A percentile compares a stretch with the other conserved stretches of the same genome.
Evolutionary conservation across 2,888 invertebrate genomes (phyloP).

Genomic region (Latrodectus hesperus): DNA sequence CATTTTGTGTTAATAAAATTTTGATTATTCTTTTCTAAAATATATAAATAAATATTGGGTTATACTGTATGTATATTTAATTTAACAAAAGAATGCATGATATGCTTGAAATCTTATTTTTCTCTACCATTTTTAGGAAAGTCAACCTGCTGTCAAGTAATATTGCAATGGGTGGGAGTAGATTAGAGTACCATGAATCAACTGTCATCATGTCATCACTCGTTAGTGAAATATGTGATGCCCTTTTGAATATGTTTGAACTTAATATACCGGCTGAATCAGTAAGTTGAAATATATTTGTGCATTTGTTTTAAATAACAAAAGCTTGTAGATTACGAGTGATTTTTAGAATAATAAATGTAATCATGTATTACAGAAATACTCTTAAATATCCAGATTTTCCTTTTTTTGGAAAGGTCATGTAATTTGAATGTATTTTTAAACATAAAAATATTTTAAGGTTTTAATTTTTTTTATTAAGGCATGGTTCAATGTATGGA

Average conservation of each 20-base stretch:
- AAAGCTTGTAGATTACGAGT: too few relatives aligned
- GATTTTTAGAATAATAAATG: too few relatives aligned
- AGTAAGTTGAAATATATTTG: conserved; percentile 81
- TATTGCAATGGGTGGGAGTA: conserved; percentile 37
- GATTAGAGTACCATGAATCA: conserved; percentile 28
- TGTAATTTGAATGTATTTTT: too few relatives aligned
- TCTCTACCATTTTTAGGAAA: conserved; percentile 63
- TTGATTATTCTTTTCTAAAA: background rate
- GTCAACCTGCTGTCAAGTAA: conserved; percentile 70
- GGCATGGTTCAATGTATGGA: too few relatives aligned
- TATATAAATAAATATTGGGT: background rate
- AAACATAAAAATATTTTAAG: too few relatives aligned
- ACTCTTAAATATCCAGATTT: too few relatives aligned
- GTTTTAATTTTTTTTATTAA: too few relatives aligned
- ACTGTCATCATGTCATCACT: conserved; percentile 85
- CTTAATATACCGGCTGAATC: conserved; percentile 85
- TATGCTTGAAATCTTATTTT: background rate
- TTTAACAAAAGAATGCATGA: too few relatives aligned
- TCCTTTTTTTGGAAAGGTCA: too few relatives aligned
- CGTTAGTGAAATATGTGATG: conserved; percentile 88
- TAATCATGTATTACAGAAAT: too few relatives aligned
- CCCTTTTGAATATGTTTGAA: conserved; percentile 84
- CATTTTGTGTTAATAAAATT: background rate
- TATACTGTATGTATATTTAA: conserved; percentile 32
- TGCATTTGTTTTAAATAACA: conserved; percentile 77